Evolutionary conservation across 2,888 invertebrate genomes (phyloP).

Genomic region (Diaphora mendica): DNA sequence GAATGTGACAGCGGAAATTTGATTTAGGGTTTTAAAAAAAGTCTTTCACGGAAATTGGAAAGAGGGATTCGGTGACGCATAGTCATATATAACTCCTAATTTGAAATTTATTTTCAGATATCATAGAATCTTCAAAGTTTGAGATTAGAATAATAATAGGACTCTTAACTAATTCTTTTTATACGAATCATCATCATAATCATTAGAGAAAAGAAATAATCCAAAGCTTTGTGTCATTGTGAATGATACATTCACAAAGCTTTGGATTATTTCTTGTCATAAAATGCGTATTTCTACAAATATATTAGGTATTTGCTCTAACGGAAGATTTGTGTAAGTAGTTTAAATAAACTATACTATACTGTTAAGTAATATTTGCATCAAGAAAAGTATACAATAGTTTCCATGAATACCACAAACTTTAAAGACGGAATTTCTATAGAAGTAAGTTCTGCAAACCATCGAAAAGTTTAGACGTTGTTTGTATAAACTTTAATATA

Average conservation of each 20-base stretch:
- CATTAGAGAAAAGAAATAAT: too few relatives aligned
- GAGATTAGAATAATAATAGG: background rate
- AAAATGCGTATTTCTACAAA: background rate
- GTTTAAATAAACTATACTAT: background rate
- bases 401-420: background rate
- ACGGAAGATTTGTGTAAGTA: too few relatives aligned
- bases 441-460: background rate
- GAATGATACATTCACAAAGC: too few relatives aligned
- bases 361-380: background rate
- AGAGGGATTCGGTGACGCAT: background rate
- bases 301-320: background rate
- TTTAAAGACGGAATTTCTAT: background rate
- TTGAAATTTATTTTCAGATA: background rate
- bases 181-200: background rate
- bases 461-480: background rate
- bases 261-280: background rate
- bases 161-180: background rate
- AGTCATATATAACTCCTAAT: background rate
- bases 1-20: slow-evolving; percentile 24
- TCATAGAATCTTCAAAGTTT: background rate
- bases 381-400: background rate
- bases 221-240: too few relatives aligned
- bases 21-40: background rate
- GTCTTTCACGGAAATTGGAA: background rate
- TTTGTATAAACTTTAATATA: background rate